Percentiles rank a stretch among this genome's conserved stretches.
Conservation (phyloP, 1,140 invertebrate species). For the Spodoptera litura region DNA sequence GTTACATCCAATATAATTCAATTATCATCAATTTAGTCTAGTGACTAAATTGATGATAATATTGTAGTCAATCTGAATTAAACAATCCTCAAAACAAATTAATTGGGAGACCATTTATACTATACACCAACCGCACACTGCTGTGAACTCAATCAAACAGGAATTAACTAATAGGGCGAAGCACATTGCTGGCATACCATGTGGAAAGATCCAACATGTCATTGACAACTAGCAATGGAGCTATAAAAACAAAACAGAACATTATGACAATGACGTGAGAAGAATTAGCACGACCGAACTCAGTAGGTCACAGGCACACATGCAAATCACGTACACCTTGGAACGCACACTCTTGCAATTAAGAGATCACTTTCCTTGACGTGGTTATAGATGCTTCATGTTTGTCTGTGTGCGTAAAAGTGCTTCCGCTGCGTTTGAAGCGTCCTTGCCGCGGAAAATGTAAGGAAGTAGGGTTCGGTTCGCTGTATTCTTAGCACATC, state of each 20-base stretch:
- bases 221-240: constrained; percentile 26
- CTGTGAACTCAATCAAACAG: constrained; percentile 5
- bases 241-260: constrained; percentile 30
- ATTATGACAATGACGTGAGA: constrained; percentile 31
- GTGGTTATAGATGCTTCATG: not conserved
- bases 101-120: not conserved
- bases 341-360: constrained; percentile 9
- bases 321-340: constrained; percentile 28
- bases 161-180: constrained; percentile 7
- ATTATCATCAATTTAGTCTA: too few relatives aligned
- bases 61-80: too few relatives aligned
- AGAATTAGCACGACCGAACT: constrained; percentile 33
- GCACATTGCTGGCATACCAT: constrained; percentile 8
- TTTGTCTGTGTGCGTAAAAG: not conserved
- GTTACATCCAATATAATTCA: too few relatives aligned
- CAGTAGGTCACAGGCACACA: constrained; percentile 37
- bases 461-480: constrained; percentile 37
- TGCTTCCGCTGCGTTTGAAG: constrained; percentile 15
- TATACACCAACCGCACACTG: not conserved
- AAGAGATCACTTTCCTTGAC: constrained; percentile 32
- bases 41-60: too few relatives aligned
- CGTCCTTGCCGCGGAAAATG: constrained; percentile 36
- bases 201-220: not conserved
- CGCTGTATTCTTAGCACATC: constrained; percentile 12
- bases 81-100: too few relatives aligned